Evolutionary conservation across 2,888 invertebrate species (phyloP), one percentile per base, ranked within the genome.

Genomic region (Nomada ferruginata): DNA sequence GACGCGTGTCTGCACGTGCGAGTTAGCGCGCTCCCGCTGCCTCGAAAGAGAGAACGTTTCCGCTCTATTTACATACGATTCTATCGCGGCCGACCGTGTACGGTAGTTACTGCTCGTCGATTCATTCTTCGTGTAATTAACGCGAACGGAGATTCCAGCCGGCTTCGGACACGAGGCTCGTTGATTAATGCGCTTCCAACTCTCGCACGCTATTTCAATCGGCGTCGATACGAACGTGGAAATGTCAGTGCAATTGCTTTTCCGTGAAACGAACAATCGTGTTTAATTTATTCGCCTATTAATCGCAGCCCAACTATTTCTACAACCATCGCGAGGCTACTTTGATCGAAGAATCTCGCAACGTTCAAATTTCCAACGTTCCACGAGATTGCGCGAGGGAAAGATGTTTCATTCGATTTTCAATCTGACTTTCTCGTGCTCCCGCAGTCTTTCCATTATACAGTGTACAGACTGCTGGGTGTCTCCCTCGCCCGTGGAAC

Each of bases 61-160:
- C 83, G 76, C 70, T 82, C 82, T 76, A 76, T 82, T 82, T 79
- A 64, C 65, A 64, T 70, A 59, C 52, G 26, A 60, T 68, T 75
- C 59, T 42, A 76, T 72, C 57, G 69, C 20, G 42, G 15, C 18
- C 42, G 53, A 11, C 47, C 61, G 76, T n/a, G 55, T 47, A 59
- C 57, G 52, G 29, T 65, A 36, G 44, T 52, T 59, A 44, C 68
- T 5, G 59, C 60, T 60, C 55, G 50, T 50, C 47, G 50, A 55
- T 55, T 76, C 66, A 68, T 83, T 78, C 78, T 71, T 68, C 77
- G 70, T 53, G 65, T 75, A 83, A 82, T 82, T 83, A 83, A 65
- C 70, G 66, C 71, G 71, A 57, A 44, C 63, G 42, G 64, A 73
- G 57, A 69, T 64, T 53, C 66, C 64, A 10, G 13, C 42, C 50